phyloP scores from a whole-genome alignment of 2,113 vertebrate genomes.

The Leucosticte australis region DNA sequence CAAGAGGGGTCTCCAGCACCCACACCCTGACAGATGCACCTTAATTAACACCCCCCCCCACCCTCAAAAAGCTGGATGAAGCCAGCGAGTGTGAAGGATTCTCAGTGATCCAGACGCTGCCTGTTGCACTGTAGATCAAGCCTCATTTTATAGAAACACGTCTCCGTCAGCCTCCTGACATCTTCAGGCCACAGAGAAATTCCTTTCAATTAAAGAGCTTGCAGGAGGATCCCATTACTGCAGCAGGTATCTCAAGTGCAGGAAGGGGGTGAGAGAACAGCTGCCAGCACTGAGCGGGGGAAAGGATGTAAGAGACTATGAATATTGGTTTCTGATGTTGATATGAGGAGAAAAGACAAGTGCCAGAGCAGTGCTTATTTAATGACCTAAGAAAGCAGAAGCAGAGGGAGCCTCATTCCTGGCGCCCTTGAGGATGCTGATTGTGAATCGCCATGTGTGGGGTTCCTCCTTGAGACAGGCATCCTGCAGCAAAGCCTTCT shows the following conservation, averaged over 20 bases:
- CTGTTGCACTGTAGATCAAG: conserved; percentile 49
- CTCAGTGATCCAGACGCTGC: conserved; percentile 3
- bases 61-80: background rate
- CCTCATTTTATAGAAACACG: conserved; percentile 25
- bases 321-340: background rate
- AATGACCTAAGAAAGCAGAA: background rate
- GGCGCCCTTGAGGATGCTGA: background rate
- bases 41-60: background rate
- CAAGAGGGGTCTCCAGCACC: background rate
- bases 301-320: background rate
- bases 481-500: background rate
- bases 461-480: background rate
- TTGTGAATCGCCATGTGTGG: rapidly evolving
- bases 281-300: background rate
- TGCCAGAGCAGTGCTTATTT: background rate
- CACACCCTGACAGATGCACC: background rate
- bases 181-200: conserved; percentile 52
- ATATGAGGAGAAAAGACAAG: background rate
- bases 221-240: conserved; percentile 36
- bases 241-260: background rate
- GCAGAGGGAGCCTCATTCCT: background rate
- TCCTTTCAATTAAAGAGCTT: conserved; percentile 58
- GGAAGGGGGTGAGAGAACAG: background rate
- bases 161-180: conserved; percentile 51
- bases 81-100: background rate